Conservation (phyloP, 2,113 vertebrate species). For the Daubentonia madagascariensis region DNA sequence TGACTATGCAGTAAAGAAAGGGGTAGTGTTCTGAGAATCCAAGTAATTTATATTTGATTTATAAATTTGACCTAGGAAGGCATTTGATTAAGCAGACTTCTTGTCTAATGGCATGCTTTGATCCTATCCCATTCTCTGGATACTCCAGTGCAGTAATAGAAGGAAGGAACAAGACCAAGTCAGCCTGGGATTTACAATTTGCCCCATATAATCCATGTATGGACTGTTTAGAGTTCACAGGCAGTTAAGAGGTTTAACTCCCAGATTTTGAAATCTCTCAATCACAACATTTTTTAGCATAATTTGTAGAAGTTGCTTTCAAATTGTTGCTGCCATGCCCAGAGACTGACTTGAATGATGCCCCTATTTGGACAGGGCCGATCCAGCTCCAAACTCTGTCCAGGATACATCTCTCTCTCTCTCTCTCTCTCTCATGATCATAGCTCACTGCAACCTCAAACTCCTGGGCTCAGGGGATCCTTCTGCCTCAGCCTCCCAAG, state of each 20-base stretch:
- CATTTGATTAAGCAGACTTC: no score
- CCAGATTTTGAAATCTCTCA: background rate
- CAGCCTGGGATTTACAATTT: background rate
- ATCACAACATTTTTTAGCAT: background rate
- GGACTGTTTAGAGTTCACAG: no score
- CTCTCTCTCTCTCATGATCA: no score
- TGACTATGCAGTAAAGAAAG: background rate
- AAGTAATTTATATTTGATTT: background rate
- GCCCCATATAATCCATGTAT: accelerated
- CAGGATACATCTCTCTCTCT: no score
- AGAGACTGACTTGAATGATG: background rate
- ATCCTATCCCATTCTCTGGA: background rate
- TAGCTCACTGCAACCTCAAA: no score
- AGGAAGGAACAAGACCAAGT: background rate
- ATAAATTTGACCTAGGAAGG: no score
- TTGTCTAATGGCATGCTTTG: background rate
- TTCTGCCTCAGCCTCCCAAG: no score
- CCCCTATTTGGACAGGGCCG: no score
- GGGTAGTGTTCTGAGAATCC: no score
- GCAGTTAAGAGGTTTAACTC: background rate
- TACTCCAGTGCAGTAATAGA: accelerated
- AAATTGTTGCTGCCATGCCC: no score
- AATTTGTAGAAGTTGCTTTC: background rate
- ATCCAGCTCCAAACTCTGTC: no score
- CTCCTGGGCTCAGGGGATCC: no score